phyloP scores from a whole-genome alignment of 2,888 invertebrate species.

The Liopterus haemorrhoidalis region DNA sequence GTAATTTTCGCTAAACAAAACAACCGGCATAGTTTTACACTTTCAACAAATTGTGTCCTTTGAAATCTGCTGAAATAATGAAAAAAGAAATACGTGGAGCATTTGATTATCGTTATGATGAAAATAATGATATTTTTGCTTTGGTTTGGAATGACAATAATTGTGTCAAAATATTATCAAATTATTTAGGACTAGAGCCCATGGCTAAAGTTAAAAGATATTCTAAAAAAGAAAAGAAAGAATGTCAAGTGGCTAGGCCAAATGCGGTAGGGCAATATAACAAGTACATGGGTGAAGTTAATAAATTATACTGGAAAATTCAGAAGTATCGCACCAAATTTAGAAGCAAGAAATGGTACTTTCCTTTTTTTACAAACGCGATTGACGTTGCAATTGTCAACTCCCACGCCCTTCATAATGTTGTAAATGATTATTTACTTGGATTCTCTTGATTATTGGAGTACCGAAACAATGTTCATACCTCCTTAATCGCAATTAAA shows the following conservation, averaged over 20 bases:
- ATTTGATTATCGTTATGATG: slow-evolving; percentile 10
- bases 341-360: slow-evolving; percentile 13
- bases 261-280: slow-evolving; percentile 12
- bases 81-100: slow-evolving; percentile 12
- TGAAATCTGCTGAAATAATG: slow-evolving; percentile 8
- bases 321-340: slow-evolving; percentile 16
- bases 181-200: slow-evolving; percentile 7
- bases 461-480: too few species aligned
- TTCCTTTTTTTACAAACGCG: slow-evolving; percentile 1
- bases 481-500: too few species aligned
- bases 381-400: slow-evolving; percentile 6
- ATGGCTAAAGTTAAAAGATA: slow-evolving; percentile 7
- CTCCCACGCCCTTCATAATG: slow-evolving; percentile 9
- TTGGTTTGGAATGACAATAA: slow-evolving; percentile 15
- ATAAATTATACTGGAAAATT: slow-evolving; percentile 15
- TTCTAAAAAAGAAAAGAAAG: slow-evolving; percentile 11
- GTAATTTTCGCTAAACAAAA: too few species aligned
- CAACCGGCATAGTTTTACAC: too few species aligned
- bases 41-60: too few species aligned
- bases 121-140: slow-evolving; percentile 10
- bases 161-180: slow-evolving; percentile 13
- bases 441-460: too few species aligned
- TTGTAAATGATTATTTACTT: slow-evolving; percentile 1
- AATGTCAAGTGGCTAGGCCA: slow-evolving; percentile 4
- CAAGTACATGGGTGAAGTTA: slow-evolving; percentile 14